Percentiles rank a stretch among this genome's conserved stretches.
Conservation (phyloP, 1,140 invertebrate genomes). For the Trichogramma pretiosum region DNA sequence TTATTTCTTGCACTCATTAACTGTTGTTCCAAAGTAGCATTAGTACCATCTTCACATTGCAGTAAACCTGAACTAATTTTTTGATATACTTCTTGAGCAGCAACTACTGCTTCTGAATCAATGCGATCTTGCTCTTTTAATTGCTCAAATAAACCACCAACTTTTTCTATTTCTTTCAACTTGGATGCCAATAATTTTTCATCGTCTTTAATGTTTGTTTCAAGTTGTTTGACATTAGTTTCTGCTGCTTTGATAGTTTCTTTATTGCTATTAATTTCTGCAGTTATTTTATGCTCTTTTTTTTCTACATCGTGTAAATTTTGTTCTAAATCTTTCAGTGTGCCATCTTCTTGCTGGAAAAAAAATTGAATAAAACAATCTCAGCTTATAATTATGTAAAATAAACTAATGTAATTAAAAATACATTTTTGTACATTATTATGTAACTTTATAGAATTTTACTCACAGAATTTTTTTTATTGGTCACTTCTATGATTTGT, state of each 20-base stretch:
- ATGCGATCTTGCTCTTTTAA: slow-evolving; percentile 59
- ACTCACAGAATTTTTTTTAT: slow-evolving; percentile 51
- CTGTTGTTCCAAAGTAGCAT: slow-evolving; percentile 82
- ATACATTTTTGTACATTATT: no score
- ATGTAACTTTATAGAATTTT: slow-evolving; percentile 4
- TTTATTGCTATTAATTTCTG: slow-evolving; percentile 58
- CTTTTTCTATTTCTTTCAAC: slow-evolving; percentile 57
- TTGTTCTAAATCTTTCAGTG: slow-evolving; percentile 57
- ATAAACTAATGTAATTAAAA: slow-evolving; percentile 3
- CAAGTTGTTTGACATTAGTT: slow-evolving; percentile 60
- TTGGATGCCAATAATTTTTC: slow-evolving; percentile 56
- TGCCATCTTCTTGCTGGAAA: slow-evolving; percentile 21
- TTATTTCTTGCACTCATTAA: slow-evolving; percentile 71
- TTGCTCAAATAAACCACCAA: slow-evolving; percentile 56
- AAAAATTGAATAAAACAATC: slow-evolving; percentile 9
- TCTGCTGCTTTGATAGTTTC: slow-evolving; percentile 63
- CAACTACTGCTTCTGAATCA: slow-evolving; percentile 59
- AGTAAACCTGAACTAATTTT: slow-evolving; percentile 76
- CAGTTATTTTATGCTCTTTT: slow-evolving; percentile 57
- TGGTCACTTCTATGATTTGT: slow-evolving; percentile 45
- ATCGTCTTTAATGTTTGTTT: slow-evolving; percentile 65
- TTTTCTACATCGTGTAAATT: slow-evolving; percentile 59
- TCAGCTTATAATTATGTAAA: background rate
- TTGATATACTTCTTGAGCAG: slow-evolving; percentile 72
- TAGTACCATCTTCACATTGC: slow-evolving; percentile 68